Percentiles rank a stretch among this genome's conserved stretches.
These are phyloP conservation scores for Macrotrachela quadricornifera DNA, from an alignment of 1,140 invertebrate species.

Conservation along the genomic window DNA sequence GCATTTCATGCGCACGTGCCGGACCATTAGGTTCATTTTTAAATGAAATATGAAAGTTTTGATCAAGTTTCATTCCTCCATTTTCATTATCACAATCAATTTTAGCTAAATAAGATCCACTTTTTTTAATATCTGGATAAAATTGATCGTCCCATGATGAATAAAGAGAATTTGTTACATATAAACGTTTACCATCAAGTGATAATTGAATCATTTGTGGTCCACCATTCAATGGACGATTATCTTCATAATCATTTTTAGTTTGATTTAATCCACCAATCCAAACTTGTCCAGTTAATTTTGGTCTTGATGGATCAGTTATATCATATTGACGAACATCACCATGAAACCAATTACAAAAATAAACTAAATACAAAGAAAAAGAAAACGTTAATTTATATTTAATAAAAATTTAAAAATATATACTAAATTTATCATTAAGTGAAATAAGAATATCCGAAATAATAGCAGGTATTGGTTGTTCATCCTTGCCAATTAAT, in stretches of 20 bases:
- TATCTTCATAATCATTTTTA: conserved; percentile 35
- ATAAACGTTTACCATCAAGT: conserved; percentile 74
- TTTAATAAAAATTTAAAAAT: no score
- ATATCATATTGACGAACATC: conserved; percentile 87
- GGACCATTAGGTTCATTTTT: conserved; percentile 65
- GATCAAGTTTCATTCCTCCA: conserved; percentile 66
- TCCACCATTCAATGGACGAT: conserved; percentile 50
- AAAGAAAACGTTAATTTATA: no score
- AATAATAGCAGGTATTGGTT: conserved; percentile 49
- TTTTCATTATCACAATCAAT: conserved; percentile 58
- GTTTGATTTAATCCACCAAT: not conserved
- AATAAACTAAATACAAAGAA: conserved; percentile 39
- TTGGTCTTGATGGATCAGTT: conserved; percentile 51
- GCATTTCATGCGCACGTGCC: conserved; percentile 74
- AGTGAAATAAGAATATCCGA: conserved; percentile 80
- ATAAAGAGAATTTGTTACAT: conserved; percentile 69
- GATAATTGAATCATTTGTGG: conserved; percentile 92
- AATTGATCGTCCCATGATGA: conserved; percentile 81
- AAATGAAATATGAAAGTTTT: conserved; percentile 75
- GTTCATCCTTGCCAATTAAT: conserved; percentile 49
- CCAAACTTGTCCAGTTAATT: conserved; percentile 49
- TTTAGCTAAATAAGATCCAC: conserved; percentile 58
- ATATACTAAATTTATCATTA: conserved; percentile 54
- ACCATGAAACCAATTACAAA: conserved; percentile 73
- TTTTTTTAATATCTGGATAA: conserved; percentile 55